phyloP scores from a whole-genome alignment of 1,140 invertebrate species.

The Drosophila athabasca region DNA sequence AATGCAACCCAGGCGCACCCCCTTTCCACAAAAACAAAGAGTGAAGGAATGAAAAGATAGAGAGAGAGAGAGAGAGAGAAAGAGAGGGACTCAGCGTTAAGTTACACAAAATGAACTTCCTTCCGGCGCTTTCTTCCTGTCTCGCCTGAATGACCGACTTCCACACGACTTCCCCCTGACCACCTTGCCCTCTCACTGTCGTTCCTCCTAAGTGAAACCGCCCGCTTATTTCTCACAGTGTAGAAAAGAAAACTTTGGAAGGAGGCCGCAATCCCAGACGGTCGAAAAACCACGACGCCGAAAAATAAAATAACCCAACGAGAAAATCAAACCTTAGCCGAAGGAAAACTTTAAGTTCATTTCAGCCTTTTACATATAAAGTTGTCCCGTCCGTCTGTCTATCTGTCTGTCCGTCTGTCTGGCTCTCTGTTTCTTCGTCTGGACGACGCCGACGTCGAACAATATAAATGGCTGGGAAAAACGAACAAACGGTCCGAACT shows the following conservation, averaged over 20 bases:
- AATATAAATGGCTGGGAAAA: slow-evolving; percentile 47
- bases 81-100: slow-evolving; percentile 53
- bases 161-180: slow-evolving; percentile 6
- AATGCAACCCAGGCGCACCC: slow-evolving; percentile 33
- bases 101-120: slow-evolving; percentile 77
- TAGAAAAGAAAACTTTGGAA: slow-evolving; percentile 24
- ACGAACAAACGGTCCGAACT: slow-evolving; percentile 7
- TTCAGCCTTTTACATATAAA: slow-evolving; percentile 60
- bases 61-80: slow-evolving; percentile 10
- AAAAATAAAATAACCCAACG: slow-evolving; percentile 41
- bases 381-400: slow-evolving; percentile 11
- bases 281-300: slow-evolving; percentile 40
- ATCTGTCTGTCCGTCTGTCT: slow-evolving; percentile 20
- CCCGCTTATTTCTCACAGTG: slow-evolving; percentile 17
- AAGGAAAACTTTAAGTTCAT: slow-evolving; percentile 64
- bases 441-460: slow-evolving; percentile 56
- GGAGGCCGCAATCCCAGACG: slow-evolving; percentile 40
- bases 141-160: slow-evolving; percentile 54
- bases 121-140: slow-evolving; percentile 60
- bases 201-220: slow-evolving; percentile 33
- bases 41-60: background rate
- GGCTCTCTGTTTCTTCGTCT: background rate
- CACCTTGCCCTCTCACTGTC: slow-evolving; percentile 1
- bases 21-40: background rate
- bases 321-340: slow-evolving; percentile 10